Evolutionary conservation across 1,140 invertebrate genomes (phyloP), one percentile per base, ranked within the genome.

Genomic region (Pseudomyrmex dendroicus): DNA sequence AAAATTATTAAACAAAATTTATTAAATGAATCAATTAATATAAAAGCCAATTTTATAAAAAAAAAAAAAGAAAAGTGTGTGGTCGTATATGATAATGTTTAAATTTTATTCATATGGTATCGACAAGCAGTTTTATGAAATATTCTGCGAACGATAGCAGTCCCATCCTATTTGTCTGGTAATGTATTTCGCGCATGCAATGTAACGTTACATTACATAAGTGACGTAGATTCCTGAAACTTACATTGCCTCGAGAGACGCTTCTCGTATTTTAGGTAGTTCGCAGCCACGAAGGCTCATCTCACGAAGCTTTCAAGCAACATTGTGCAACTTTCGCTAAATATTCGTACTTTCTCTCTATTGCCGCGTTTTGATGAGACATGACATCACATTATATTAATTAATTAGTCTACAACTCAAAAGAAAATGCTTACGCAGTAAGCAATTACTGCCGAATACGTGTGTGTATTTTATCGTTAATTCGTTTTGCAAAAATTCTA

Each of bases 261-360:
- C 54, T 80, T 48, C 66, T 48, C 66, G 66, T 61, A 80, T 80
- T 80, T 80, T 80, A 72, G 66, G 8, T 80, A 80, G 66, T 80
- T 72, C 35, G n/a, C 2, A 61, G 12, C 44, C 66, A 72, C 56
- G 20, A 80, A 80, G 44, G 46, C 67, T 80, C 52, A 80, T 70
- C 76, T 50, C 66, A 46, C n/a, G n/a, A 70, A 35, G 44, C 25
- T 80, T 72, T 35, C 66, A 48, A 80, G 56, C 66, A 72, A 72
- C 68, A 68, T 68, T 70, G 12, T 3, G 44, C 20, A 68, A 78
- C 17, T 12, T 67, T 67, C 10, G 56, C 13, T 12, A 17, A 64
- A 20, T n/a, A 25, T 20, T 54, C 9, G 8, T 56, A 68, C 1
- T 59, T 70, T 57, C 22, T 59, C 1, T 48, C 54, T 35, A 57